These are phyloP conservation scores for Dicrurus megarhynchus DNA, from an alignment of 2,113 vertebrate species.

Conservation along the genomic window DNA sequence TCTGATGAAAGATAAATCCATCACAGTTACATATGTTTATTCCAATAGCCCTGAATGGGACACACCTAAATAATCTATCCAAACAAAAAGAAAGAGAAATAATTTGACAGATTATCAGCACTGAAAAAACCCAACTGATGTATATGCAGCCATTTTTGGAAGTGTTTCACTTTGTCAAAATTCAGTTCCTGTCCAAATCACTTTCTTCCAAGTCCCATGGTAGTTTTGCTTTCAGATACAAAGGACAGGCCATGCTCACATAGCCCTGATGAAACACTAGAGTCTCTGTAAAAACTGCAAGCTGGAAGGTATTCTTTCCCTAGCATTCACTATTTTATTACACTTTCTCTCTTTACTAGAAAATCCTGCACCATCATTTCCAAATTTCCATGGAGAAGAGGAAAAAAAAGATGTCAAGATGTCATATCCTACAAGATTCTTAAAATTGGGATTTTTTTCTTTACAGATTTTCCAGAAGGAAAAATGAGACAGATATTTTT, in stretches of 20 bases:
- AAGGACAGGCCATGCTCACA: background rate
- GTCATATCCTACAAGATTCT: background rate
- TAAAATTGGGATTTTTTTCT: background rate
- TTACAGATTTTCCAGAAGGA: background rate
- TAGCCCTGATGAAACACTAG: background rate
- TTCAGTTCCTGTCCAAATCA: background rate
- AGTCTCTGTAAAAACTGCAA: background rate
- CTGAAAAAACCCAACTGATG: background rate
- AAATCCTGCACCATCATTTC: background rate
- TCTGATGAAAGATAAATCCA: background rate
- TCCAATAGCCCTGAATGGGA: background rate
- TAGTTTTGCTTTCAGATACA: background rate
- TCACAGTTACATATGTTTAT: background rate
- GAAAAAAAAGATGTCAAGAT: background rate
- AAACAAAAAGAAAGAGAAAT: background rate
- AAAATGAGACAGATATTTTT: background rate
- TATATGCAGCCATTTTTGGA: background rate
- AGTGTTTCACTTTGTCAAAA: background rate
- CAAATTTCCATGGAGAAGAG: background rate
- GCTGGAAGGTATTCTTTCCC: background rate
- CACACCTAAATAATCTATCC: background rate
- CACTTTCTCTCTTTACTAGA: background rate
- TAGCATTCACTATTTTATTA: background rate
- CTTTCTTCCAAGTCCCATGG: background rate
- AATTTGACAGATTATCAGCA: background rate